Base-by-base conservation (phyloP, 2,113 vertebrate species). In the Amphiprion percula region DNA sequence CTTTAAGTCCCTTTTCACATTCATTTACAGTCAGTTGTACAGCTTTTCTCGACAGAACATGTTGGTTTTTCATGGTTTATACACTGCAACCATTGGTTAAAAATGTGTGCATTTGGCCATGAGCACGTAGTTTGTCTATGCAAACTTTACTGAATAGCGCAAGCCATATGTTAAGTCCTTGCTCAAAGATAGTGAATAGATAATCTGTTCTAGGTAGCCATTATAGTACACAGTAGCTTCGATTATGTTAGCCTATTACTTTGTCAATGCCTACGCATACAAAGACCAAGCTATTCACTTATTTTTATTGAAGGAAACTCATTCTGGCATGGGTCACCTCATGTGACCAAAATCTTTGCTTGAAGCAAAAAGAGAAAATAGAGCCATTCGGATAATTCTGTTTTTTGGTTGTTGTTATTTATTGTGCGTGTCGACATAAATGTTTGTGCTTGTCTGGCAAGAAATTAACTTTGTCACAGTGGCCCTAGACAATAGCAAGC, bases 401-500 rank as follows among this genome's bases (percentile, higher is more conserved):
- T 79, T 61, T 74, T 71, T 68, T 26, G 1, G 0, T 76, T 88
- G 66, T 82, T 77, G 37, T 79, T 88, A 83, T 92, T 91, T 88
- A 78, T 88, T 85, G 81, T 73, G 63, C 65, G 56, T 90, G 68
- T 84, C 72, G 24, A 55, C 62, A 82, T 65, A 68, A 74, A 73
- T 88, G 63, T 91, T 88, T 88, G 62, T 87, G 90, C 85, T 87
- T 93, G 86, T 88, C 84, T 92, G 74, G 79, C 74, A 91, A 88
- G 88, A 93, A 94, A 93, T 93, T 73, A 91, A 94, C 85, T 91
- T 89, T 86, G 89, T 91, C 82, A 83, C 76, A 80, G 77, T 54
- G 80, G 85, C 80, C 85, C 77, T 24, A 82, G 85, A 93, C 85
- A 87, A 88, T 89, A 85, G 83, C 64, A 65, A 66, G 75, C 82